Evolutionary conservation across 2,888 invertebrate genomes (phyloP).

Genomic region (Pediacus dermestoides): DNA sequence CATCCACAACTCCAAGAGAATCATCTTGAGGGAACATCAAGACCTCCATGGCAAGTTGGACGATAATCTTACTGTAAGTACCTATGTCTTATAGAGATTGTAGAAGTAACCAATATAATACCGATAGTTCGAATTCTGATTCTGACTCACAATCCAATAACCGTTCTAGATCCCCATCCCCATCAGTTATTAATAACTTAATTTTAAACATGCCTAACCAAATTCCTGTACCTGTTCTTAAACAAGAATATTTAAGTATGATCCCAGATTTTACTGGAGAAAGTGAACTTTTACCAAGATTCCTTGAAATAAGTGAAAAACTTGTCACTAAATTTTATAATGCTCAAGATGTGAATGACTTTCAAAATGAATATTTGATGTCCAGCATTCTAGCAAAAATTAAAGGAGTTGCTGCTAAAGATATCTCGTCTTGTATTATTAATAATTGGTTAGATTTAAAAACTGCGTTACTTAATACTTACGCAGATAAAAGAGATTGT

Average conservation of each 20-base stretch:
- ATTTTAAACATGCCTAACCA: not conserved
- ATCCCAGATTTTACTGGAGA: constrained; percentile 11
- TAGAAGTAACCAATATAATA: constrained; percentile 1
- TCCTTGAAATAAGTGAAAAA: constrained; percentile 17
- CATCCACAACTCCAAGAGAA: too few relatives aligned
- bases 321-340: constrained; percentile 15
- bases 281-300: constrained; percentile 13
- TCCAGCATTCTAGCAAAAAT: constrained; percentile 17
- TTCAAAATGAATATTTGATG: constrained; percentile 19
- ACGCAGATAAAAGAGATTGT: constrained; percentile 19
- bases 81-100: constrained; percentile 3
- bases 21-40: too few relatives aligned
- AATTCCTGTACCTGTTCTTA: constrained; percentile 8
- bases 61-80: constrained; percentile 9
- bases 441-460: constrained; percentile 19
- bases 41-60: too few relatives aligned
- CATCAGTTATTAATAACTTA: too few relatives aligned
- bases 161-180: too few relatives aligned
- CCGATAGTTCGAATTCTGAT: constrained; percentile 4
- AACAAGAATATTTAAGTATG: constrained; percentile 14
- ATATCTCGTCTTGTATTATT: constrained; percentile 14
- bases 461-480: constrained; percentile 16
- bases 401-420: constrained; percentile 18
- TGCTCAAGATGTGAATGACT: constrained; percentile 11
- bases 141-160: constrained; percentile 5